Evolutionary conservation across 2,888 invertebrate genomes (phyloP).

Genomic region (Hetaerina titia): DNA sequence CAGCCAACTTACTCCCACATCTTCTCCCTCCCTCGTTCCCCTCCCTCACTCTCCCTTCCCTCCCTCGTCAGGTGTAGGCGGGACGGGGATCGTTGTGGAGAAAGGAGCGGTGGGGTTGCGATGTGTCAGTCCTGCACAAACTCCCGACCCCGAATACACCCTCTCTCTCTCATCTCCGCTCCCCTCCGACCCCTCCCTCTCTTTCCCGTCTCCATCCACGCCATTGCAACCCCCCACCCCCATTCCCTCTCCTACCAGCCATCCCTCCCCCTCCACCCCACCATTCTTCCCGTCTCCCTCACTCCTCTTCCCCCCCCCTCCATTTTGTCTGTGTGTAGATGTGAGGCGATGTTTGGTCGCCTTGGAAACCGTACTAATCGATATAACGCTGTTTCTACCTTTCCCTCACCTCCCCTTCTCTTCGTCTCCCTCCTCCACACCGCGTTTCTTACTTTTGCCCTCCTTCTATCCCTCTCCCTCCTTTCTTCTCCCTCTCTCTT

Average conservation of each 20-base stretch:
- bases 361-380: slow-evolving; percentile 22
- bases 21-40: background rate
- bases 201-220: background rate
- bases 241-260: background rate
- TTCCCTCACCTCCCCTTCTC: background rate
- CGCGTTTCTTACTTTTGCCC: background rate
- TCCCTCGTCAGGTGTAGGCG: background rate
- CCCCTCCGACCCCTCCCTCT: background rate
- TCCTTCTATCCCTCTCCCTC: background rate
- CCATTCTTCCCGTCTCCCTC: background rate
- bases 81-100: background rate
- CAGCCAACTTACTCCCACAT: background rate
- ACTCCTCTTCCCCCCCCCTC: slow-evolving; percentile 10
- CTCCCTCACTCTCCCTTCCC: background rate
- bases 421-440: background rate
- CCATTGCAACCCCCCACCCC: background rate
- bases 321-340: slow-evolving; percentile 15
- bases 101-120: slow-evolving; percentile 12
- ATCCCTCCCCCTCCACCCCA: background rate
- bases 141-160: background rate
- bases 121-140: background rate
- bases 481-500: background rate
- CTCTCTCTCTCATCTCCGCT: background rate
- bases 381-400: background rate
- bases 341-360: slow-evolving; percentile 52